Percentiles rank a stretch among this genome's conserved stretches.
These are phyloP conservation scores for Subacronicta megacephala DNA, from an alignment of 2,888 invertebrate species.

Conservation along the genomic window DNA sequence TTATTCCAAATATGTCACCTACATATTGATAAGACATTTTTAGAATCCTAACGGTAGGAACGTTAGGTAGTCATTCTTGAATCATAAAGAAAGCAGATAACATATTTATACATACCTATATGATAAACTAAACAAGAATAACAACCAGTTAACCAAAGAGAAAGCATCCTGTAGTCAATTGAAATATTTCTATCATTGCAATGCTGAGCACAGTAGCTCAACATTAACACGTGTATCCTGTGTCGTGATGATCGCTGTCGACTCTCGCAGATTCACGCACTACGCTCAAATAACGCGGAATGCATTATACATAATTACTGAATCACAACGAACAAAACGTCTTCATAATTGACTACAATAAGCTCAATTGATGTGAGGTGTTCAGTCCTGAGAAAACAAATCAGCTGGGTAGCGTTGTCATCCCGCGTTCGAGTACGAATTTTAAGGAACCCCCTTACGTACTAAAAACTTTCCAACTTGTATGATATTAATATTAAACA, in stretches of 20 bases:
- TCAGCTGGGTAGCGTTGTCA: slow-evolving; percentile 75
- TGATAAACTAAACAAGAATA: slow-evolving; percentile 23
- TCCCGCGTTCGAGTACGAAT: slow-evolving; percentile 43
- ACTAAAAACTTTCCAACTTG: slow-evolving; percentile 81
- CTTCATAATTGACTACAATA: slow-evolving; percentile 66
- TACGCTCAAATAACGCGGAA: slow-evolving; percentile 38
- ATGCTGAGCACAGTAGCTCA: slow-evolving; percentile 48
- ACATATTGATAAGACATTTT: slow-evolving; percentile 1
- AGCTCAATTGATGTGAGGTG: slow-evolving; percentile 61
- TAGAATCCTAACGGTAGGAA: neutral
- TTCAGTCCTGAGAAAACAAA: slow-evolving; percentile 71
- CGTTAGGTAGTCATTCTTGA: neutral
- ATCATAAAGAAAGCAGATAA: neutral
- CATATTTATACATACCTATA: too few species aligned
- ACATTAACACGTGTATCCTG: slow-evolving; percentile 63
- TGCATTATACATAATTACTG: slow-evolving; percentile 42
- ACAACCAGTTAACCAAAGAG: slow-evolving; percentile 33
- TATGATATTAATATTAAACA: slow-evolving; percentile 84
- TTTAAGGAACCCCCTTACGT: slow-evolving; percentile 45
- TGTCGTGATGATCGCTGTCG: slow-evolving; percentile 42
- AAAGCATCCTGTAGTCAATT: slow-evolving; percentile 45
- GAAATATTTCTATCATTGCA: slow-evolving; percentile 50
- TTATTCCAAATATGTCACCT: too few species aligned
- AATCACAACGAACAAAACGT: slow-evolving; percentile 61
- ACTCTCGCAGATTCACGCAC: slow-evolving; percentile 37